phyloP scores from a whole-genome alignment of 2,888 invertebrate species.

The Caradrina clavipalpis region DNA sequence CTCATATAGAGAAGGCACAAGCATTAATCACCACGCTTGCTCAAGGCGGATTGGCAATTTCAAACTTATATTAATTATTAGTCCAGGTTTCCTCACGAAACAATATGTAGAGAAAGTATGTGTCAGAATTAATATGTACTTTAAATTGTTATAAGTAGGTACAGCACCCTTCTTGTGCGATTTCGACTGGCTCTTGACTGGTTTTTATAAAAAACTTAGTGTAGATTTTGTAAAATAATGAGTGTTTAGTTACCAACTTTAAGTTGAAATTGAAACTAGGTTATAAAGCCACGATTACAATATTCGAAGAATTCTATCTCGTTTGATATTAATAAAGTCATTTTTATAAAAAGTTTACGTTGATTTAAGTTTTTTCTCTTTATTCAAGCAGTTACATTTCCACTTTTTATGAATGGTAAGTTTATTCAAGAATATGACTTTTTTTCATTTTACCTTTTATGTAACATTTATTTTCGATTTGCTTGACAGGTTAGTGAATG shows the following conservation, averaged over 20 bases:
- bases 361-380: neutral
- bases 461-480: too few species aligned
- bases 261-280: neutral
- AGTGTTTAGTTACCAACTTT: constrained; percentile 26
- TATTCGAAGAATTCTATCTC: neutral
- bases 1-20: too few species aligned
- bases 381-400: neutral
- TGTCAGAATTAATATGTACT: too few species aligned
- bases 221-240: constrained; percentile 23
- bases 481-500: too few species aligned
- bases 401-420: neutral
- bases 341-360: neutral
- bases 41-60: too few species aligned
- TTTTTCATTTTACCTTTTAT: neutral
- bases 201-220: neutral
- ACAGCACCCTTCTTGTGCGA: too few species aligned
- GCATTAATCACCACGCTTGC: too few species aligned
- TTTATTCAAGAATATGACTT: neutral
- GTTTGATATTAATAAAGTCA: neutral
- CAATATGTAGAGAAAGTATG: too few species aligned
- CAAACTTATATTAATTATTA: too few species aligned
- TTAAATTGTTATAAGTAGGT: too few species aligned
- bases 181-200: too few species aligned
- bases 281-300: neutral
- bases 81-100: too few species aligned